Conservation (phyloP, 2,113 vertebrate species). For the Emydura subglobosa region DNA sequence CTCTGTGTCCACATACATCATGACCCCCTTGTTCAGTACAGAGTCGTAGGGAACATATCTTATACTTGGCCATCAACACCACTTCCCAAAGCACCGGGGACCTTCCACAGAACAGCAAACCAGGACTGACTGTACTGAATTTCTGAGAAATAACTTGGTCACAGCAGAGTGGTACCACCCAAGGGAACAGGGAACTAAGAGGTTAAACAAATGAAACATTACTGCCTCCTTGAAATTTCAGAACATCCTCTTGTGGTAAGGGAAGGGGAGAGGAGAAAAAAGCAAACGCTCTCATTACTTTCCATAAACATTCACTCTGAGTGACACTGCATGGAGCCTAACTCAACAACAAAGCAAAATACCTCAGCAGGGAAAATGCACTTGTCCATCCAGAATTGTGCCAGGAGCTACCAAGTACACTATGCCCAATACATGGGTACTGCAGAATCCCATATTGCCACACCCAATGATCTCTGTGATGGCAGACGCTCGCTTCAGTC, state of each 20-base stretch:
- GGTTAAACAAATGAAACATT: not conserved
- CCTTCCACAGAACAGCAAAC: not conserved
- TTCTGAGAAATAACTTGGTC: accelerated
- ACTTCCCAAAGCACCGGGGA: not conserved
- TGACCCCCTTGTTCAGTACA: accelerated
- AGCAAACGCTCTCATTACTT: accelerated
- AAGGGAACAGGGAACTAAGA: not conserved
- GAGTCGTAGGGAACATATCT: not conserved
- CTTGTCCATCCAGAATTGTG: not conserved
- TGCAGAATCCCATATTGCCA: not conserved
- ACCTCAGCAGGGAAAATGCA: not conserved
- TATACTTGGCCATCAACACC: accelerated
- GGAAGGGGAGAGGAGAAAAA: not conserved
- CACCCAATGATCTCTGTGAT: not conserved
- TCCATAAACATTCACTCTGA: not conserved
- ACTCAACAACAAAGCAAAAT: not conserved
- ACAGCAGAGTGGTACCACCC: accelerated
- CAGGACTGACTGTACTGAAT: not conserved
- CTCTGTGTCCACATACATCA: too few species aligned
- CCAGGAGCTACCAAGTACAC: not conserved
- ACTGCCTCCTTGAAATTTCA: not conserved
- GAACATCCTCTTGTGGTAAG: not conserved
- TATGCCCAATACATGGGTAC: not conserved
- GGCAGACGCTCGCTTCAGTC: not conserved
- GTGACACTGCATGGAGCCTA: not conserved